Base-by-base conservation (phyloP, 2,113 vertebrate species). In the Laticauda colubrina region DNA sequence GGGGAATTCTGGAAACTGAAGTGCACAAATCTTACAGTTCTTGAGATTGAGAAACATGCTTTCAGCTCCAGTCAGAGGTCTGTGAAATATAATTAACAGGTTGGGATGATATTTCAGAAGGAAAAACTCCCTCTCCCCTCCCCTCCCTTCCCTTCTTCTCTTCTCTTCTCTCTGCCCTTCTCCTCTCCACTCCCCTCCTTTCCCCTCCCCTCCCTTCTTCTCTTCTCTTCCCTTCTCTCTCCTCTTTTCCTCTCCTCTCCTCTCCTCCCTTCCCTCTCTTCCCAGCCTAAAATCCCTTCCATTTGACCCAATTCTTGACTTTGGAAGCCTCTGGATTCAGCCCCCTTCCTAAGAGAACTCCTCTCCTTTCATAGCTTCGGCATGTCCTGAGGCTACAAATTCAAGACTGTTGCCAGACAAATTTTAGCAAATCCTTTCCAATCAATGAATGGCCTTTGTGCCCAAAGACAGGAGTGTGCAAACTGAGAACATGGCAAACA, bases 111-210 rank as follows among this genome's bases (percentile, higher is more conserved):
- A 23, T 55, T 90, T 75, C 34, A 54, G 23, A 39, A 48, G 29
- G 45, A 21, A 53, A 34, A 14, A 5, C 34, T 10, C 45, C 3
- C 7, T 55, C 24, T 4, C 29, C 14, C 10, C 9, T 29, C 5
- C 34, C 2, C 14, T 4, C 26, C 1, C 15, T 3, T 8, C 14
- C 23, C 0, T 4, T n/a, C 12, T 54, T 21, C 10, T 29, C 48
- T 9, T 12, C 3, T 3, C 24, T 88, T 3, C 10, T 29, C 0
- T 1, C 21, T 3, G 1, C 57, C 3, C 12, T 7, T 1, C 1
- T 89, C 24, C 34, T 4, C 12, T 3, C 24, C 1, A 6, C 7
- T 6, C 12, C 21, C 0, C 9, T n/a, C 12, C 11, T 0, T 2
- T 20, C 7, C 81, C 0, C 9, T 3, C 7, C n/a, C 18, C 9